phyloP scores from a whole-genome alignment of 2,888 invertebrate species.

The Smittia aterrima region DNA sequence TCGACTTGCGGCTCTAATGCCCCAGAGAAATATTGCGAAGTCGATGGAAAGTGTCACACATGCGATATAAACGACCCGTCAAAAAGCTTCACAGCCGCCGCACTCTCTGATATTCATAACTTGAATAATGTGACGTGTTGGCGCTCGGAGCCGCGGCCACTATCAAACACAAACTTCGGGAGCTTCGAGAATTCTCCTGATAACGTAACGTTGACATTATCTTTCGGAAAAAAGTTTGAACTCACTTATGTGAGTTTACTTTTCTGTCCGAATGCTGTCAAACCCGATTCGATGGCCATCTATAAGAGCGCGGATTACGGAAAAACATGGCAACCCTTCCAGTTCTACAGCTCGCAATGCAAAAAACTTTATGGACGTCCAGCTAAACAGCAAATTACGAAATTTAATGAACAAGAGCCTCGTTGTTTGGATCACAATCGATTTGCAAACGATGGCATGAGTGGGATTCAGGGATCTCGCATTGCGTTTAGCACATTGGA shows the following conservation, averaged over 20 bases:
- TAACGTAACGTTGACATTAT: conserved; percentile 90
- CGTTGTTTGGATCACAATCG: conserved; percentile 89
- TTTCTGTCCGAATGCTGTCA: conserved; percentile 87
- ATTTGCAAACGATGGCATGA: conserved; percentile 64
- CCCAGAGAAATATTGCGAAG: conserved; percentile 75
- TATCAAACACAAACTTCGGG: conserved; percentile 60
- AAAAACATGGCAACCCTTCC: conserved; percentile 95
- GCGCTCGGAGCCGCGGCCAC: conserved; percentile 85
- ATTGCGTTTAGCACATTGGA: conserved; percentile 97
- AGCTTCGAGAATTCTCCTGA: conserved; percentile 75
- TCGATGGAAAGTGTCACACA: conserved; percentile 64
- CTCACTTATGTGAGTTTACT: conserved; percentile 95
- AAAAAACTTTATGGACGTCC: conserved; percentile 85
- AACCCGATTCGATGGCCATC: conserved; percentile 95
- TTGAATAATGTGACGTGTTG: conserved; percentile 97
- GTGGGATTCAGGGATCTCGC: conserved; percentile 62
- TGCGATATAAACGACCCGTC: conserved; percentile 81
- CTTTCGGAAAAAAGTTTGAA: conserved; percentile 95
- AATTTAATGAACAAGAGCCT: conserved; percentile 96
- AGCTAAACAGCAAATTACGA: conserved; percentile 83
- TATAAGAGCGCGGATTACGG: conserved; percentile 97
- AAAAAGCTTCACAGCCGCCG: conserved; percentile 75
- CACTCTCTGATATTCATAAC: conserved; percentile 95
- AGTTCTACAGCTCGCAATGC: conserved; percentile 95
- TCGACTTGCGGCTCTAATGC: conserved; percentile 85